Percentiles rank a stretch among this genome's conserved stretches.
Conservation (phyloP, 1,140 invertebrate genomes). For the Aphaenogaster rudis region DNA sequence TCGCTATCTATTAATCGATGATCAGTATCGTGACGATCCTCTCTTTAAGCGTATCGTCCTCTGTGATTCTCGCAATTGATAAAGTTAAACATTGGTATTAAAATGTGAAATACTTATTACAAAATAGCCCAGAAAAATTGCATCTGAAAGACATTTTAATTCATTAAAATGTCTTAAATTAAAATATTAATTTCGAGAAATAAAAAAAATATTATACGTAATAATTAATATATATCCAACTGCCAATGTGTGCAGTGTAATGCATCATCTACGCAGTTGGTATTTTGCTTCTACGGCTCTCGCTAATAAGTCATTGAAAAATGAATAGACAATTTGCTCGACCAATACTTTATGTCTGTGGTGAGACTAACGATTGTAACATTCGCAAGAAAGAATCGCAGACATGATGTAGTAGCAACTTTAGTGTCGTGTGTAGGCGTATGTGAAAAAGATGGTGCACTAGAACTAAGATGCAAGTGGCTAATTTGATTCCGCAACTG, state of each 20-base stretch:
- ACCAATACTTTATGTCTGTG: conserved; percentile 71
- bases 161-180: not conserved
- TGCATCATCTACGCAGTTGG: not conserved
- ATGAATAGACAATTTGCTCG: conserved; percentile 72
- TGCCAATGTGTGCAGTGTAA: not conserved
- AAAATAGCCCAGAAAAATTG: not conserved
- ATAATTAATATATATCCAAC: not conserved
- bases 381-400: conserved; percentile 10
- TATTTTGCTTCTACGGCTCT: not conserved
- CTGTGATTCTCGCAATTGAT: not conserved
- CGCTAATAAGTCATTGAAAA: conserved; percentile 1
- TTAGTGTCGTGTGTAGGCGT: conserved; percentile 65
- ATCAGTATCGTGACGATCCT: conserved; percentile 59
- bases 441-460: conserved; percentile 65
- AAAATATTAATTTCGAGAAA: not conserved
- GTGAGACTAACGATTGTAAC: conserved; percentile 38
- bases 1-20: conserved; percentile 4
- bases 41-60: conserved; percentile 4
- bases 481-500: conserved; percentile 36
- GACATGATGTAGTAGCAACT: conserved; percentile 68
- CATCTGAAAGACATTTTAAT: no score
- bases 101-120: conserved; percentile 8
- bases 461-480: conserved; percentile 66
- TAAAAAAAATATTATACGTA: not conserved
- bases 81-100: not conserved